Evolutionary conservation across 1,140 invertebrate genomes (phyloP).

Genomic region (Pseudoatta argentina): DNA sequence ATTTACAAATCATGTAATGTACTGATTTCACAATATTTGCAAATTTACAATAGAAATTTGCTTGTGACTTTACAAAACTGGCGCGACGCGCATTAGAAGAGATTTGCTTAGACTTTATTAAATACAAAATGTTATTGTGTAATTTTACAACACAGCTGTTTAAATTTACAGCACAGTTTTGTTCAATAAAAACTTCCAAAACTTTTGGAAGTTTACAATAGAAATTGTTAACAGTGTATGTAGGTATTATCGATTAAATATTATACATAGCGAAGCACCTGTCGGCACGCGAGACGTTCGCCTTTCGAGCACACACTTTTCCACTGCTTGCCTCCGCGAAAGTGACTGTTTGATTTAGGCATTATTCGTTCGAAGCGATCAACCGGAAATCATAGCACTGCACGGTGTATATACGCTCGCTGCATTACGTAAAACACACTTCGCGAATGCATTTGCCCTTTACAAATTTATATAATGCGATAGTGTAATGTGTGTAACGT

Average conservation of each 20-base stretch:
- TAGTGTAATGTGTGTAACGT: conserved; percentile 46
- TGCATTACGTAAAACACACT: conserved; percentile 41
- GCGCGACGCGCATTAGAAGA: no score
- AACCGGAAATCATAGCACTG: conserved; percentile 55
- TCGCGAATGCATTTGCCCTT: conserved; percentile 36
- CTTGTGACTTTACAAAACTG: no score
- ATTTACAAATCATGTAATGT: no score
- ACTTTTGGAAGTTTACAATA: no score
- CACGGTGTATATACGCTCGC: neutral
- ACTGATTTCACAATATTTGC: no score
- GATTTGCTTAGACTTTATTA: no score
- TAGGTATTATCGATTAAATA: neutral
- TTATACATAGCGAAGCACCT: conserved; percentile 3
- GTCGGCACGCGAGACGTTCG: neutral
- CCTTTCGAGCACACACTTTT: conserved; percentile 6
- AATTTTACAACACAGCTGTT: no score
- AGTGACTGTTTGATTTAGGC: conserved; percentile 52
- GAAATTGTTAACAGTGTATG: no score
- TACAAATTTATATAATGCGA: conserved; percentile 66
- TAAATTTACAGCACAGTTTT: no score
- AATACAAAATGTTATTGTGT: no score
- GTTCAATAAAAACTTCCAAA: no score
- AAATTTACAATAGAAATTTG: no score
- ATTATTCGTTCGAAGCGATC: conserved; percentile 46
- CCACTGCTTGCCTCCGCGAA: conserved; percentile 37